Evolutionary conservation across 1,140 invertebrate species (phyloP).

Genomic region (Drosophila repleta): DNA sequence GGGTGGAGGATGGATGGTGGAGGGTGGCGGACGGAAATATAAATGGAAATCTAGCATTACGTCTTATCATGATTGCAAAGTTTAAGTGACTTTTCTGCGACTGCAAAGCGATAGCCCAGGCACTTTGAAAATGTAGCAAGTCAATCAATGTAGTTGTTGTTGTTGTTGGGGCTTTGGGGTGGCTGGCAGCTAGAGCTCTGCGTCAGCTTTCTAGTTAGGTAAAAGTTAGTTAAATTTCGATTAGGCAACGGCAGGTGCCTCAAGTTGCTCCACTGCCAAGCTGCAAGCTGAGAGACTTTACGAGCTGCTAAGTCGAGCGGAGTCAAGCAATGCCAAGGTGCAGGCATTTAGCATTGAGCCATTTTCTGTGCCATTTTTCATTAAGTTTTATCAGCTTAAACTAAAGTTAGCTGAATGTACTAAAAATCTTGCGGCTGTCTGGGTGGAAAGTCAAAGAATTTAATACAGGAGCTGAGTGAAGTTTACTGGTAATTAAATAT

Average conservation of each 20-base stretch:
- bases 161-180: neutral
- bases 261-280: conserved; percentile 18
- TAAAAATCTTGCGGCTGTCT: too few relatives aligned
- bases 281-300: conserved; percentile 7
- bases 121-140: conserved; percentile 61
- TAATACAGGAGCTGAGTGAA: neutral
- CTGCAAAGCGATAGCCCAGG: conserved; percentile 59
- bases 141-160: conserved; percentile 57
- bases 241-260: conserved; percentile 10
- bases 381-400: neutral
- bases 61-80: conserved; percentile 81
- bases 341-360: neutral
- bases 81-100: conserved; percentile 82
- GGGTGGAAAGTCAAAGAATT: neutral
- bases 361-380: neutral
- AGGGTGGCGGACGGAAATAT: conserved; percentile 54
- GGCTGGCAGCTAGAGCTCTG: neutral
- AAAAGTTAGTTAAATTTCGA: conserved; percentile 54
- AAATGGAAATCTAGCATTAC: conserved; percentile 84
- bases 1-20: neutral
- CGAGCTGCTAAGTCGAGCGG: neutral
- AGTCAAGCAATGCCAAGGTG: neutral
- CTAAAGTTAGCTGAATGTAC: too few relatives aligned
- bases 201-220: conserved; percentile 10
- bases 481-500: too few relatives aligned